Base-by-base conservation (phyloP, 2,888 invertebrate genomes). In the Drosophila silvestris region DNA sequence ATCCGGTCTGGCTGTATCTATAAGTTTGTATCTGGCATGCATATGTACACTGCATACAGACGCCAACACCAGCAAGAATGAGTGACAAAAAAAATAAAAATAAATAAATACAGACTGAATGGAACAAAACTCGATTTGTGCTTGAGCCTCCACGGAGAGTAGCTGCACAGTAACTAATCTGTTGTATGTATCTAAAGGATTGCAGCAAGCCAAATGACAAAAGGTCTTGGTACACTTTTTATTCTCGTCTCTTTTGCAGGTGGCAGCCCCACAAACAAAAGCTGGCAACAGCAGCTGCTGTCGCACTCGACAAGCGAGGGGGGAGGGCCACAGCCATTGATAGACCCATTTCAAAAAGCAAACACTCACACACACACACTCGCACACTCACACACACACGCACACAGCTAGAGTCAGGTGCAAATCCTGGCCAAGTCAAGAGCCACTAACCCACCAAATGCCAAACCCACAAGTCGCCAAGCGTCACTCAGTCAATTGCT, bases 181-280 rank as follows among this genome's bases (percentile, higher is more conserved):
- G 82, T 82, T 81, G 86, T 91, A 85, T 91, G 93, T 92, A 92
- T 92, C 92, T 92, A 77, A 88, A 89, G 93, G 92, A 92, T 89
- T 83, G 88, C 69, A 70, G 77, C 61, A 51, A 70, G 57, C 65
- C 50, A 50, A 70, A 70, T 86, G 84, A 80, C 83, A 83, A 89
- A 77, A 89, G 81, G 85, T 74, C 82, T 77, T 12, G 52, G 28
- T 50, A 53, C 66, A n/a, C 30, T 41, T 28, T 22, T 47, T 58
- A 14, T 58, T 5, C 28, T 28, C 35, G 14, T 10, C 30, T 16
- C 22, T 59, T 59, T 37, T 60, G 77, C 77, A 77, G 77, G 77
- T 81, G 77, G 59, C 44, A 73, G 33, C 33, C 37, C 30, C 28
- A n/a, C n/a, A 30, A 30, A 59, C 28, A 66, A 73, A 54, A 51